Conservation (phyloP, 92 coral and sea anemone genomes). For the Actinostola sp. region DNA sequence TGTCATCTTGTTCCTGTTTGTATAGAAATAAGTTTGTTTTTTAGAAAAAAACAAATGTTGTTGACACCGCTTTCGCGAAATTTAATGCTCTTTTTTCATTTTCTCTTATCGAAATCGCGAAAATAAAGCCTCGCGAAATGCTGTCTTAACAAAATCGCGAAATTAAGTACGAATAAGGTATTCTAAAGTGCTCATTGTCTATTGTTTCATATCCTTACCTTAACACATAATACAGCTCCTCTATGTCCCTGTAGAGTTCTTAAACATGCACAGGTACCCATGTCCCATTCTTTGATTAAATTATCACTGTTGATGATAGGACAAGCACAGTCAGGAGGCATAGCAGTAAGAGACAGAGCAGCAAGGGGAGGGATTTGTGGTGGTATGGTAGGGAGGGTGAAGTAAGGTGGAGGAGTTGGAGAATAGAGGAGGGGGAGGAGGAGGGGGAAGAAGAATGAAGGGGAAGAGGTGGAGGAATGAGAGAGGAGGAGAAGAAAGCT, state of each 20-base stretch:
- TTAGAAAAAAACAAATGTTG: too few relatives aligned
- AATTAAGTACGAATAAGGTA: not conserved
- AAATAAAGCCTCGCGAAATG: too few relatives aligned
- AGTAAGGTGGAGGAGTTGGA: not conserved
- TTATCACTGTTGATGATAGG: slow-evolving; percentile 77
- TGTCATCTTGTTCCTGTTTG: too few relatives aligned
- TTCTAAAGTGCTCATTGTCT: slow-evolving; percentile 13
- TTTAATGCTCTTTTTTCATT: too few relatives aligned
- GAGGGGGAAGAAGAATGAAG: too few relatives aligned
- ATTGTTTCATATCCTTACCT: slow-evolving; percentile 50
- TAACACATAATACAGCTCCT: slow-evolving; percentile 90
- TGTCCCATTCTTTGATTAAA: slow-evolving; percentile 94
- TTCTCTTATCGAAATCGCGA: too few relatives aligned
- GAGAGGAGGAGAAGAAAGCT: not conserved
- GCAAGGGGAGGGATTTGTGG: not conserved
- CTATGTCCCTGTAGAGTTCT: slow-evolving; percentile 94
- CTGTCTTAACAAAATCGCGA: not conserved
- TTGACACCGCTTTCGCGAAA: too few relatives aligned
- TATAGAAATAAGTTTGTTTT: too few relatives aligned
- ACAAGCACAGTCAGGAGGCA: not conserved
- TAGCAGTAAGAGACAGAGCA: not conserved
- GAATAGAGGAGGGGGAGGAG: not conserved
- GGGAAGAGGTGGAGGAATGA: too few relatives aligned
- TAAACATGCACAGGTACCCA: slow-evolving; percentile 87
- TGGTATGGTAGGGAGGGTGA: not conserved